A percentile compares a stretch with the other conserved stretches of the same genome.
These are phyloP conservation scores for Mesodorylaimus sp. DNA, from an alignment of 2,888 invertebrate genomes.

Conservation along the genomic window DNA sequence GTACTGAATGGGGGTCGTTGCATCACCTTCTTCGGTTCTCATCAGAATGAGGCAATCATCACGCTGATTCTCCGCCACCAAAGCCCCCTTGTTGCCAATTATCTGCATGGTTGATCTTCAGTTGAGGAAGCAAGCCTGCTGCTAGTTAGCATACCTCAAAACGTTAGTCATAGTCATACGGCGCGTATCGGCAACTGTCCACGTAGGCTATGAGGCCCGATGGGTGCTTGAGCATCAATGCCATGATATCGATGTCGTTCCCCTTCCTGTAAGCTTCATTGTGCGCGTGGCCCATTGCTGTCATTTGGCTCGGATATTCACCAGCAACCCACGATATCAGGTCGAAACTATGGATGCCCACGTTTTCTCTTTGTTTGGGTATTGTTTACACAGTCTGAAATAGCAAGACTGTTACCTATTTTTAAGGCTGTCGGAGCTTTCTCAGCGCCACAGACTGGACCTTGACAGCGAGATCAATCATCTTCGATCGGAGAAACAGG, in stretches of 20 bases:
- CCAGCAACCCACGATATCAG: neutral
- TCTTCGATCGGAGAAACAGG: conserved; percentile 5
- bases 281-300: neutral
- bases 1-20: neutral
- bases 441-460: conserved; percentile 5
- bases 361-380: no score
- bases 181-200: neutral
- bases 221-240: neutral
- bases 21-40: neutral
- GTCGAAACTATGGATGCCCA: neutral
- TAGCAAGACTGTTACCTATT: no score
- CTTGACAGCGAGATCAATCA: conserved; percentile 6
- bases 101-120: neutral
- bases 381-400: no score
- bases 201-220: neutral
- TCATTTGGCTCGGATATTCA: neutral
- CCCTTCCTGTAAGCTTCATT: neutral
- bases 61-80: conserved; percentile 1
- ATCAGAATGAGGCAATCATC: neutral
- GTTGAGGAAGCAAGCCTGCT: neutral
- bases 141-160: neutral
- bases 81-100: neutral
- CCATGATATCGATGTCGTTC: neutral
- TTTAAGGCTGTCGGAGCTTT: conserved; percentile 7
- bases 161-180: conserved; percentile 1